Conservation (phyloP, 2,797 vertebrate genomes). For the Steatocranus sp. region DNA sequence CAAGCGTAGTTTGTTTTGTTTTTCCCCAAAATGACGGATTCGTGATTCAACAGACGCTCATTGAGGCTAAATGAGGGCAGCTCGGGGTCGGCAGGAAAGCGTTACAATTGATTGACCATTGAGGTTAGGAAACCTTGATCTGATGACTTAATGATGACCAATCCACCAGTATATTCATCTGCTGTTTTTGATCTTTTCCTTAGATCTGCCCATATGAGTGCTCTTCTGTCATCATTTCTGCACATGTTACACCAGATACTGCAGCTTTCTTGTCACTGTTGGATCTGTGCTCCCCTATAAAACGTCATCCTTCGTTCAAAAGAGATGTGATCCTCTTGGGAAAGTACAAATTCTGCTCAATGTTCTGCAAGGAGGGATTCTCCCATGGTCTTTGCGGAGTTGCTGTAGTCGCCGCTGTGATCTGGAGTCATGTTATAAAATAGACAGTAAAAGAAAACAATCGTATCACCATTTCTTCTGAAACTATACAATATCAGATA, state of each 20-base stretch:
- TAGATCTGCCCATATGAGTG: neutral
- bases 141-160: neutral
- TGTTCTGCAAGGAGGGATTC: neutral
- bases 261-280: neutral
- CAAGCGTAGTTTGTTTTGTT: conserved; percentile 8
- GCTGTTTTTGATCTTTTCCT: neutral
- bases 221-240: neutral
- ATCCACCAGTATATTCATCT: neutral
- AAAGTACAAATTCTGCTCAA: conserved; percentile 18
- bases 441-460: neutral
- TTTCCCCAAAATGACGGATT: conserved; percentile 12
- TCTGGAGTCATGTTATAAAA: neutral
- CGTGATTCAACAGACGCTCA: conserved; percentile 28
- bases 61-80: conserved; percentile 34
- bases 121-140: conserved; percentile 13
- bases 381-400: neutral
- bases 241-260: neutral
- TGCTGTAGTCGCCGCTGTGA: neutral
- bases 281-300: conserved; percentile 41
- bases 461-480: neutral
- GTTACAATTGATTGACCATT: conserved; percentile 9
- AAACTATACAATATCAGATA: neutral
- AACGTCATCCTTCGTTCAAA: conserved; percentile 41
- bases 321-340: conserved; percentile 66
- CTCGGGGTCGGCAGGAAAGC: conserved; percentile 34